Percentiles rank a stretch among this genome's conserved stretches.
These are phyloP conservation scores for Noturus placidus DNA, from an alignment of 2,113 vertebrate genomes.

Conservation along the genomic window DNA sequence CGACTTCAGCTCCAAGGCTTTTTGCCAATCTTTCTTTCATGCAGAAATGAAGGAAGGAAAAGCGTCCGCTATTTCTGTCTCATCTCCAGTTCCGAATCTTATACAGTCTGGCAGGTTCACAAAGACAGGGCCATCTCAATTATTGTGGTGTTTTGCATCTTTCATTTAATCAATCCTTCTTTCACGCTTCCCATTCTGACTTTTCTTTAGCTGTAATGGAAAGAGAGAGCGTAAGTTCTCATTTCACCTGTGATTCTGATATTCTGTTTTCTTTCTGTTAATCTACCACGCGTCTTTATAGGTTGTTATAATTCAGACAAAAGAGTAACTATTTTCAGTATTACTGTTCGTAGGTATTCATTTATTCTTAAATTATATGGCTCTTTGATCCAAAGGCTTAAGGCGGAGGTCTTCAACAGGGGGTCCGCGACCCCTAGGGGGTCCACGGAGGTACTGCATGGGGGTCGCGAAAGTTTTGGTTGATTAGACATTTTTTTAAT, in stretches of 20 bases:
- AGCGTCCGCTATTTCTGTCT: constrained; percentile 38
- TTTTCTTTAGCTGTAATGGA: background rate
- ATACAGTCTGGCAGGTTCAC: constrained; percentile 41
- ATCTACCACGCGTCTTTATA: background rate
- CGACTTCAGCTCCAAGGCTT: background rate
- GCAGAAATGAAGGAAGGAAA: constrained; percentile 5
- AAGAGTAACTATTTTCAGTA: background rate
- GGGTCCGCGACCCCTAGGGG: too few species aligned
- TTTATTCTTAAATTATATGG: background rate
- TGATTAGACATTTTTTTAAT: too few species aligned
- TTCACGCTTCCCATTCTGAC: background rate
- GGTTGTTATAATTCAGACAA: background rate
- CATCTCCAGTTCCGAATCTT: constrained; percentile 38
- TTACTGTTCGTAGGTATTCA: background rate
- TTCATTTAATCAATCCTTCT: background rate
- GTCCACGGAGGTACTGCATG: too few species aligned
- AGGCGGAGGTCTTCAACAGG: too few species aligned
- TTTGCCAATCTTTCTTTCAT: constrained; percentile 14
- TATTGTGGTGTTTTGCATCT: background rate
- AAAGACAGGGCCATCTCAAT: constrained; percentile 29
- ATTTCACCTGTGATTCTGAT: background rate
- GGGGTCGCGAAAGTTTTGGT: too few species aligned
- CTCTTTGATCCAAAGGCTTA: background rate
- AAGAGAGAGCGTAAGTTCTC: background rate
- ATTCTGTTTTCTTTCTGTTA: background rate